Conservation (phyloP, 2,113 vertebrate species). For the Tupaia tana region DNA sequence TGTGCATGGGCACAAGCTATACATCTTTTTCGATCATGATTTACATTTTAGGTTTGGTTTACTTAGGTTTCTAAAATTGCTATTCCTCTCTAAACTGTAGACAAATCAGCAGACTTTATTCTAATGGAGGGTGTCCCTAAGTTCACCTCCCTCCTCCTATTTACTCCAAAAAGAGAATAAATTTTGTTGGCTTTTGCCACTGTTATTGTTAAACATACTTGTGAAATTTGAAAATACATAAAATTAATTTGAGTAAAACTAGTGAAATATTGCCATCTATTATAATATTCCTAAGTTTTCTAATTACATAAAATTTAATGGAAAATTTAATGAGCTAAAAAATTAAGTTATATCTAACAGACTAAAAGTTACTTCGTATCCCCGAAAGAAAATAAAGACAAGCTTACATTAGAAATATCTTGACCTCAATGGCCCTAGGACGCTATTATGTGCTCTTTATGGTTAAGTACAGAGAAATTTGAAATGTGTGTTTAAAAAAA, state of each 20-base stretch:
- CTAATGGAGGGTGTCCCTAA: not conserved
- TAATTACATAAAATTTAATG: conserved; percentile 37
- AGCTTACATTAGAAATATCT: conserved; percentile 11
- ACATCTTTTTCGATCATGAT: not conserved
- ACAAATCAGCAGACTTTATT: not conserved
- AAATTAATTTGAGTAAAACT: not conserved
- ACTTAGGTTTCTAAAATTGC: not conserved
- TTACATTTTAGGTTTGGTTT: not conserved
- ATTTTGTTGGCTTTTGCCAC: not conserved
- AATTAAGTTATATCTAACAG: not conserved
- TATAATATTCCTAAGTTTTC: conserved; percentile 12
- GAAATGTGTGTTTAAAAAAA: conserved; percentile 33
- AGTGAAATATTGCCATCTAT: conserved; percentile 7
- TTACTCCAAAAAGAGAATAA: not conserved
- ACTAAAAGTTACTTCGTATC: conserved; percentile 15
- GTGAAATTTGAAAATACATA: not conserved
- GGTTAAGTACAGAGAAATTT: conserved; percentile 53
- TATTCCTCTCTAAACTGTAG: not conserved
- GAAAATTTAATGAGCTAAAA: not conserved
- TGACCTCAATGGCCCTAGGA: conserved; percentile 2
- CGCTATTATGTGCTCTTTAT: not conserved
- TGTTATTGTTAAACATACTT: conserved; percentile 31
- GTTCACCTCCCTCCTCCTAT: not conserved
- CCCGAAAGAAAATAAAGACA: conserved; percentile 67
- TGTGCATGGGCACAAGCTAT: not conserved